phyloP scores from a whole-genome alignment of 2,888 invertebrate genomes.

The Laothoe populi region DNA sequence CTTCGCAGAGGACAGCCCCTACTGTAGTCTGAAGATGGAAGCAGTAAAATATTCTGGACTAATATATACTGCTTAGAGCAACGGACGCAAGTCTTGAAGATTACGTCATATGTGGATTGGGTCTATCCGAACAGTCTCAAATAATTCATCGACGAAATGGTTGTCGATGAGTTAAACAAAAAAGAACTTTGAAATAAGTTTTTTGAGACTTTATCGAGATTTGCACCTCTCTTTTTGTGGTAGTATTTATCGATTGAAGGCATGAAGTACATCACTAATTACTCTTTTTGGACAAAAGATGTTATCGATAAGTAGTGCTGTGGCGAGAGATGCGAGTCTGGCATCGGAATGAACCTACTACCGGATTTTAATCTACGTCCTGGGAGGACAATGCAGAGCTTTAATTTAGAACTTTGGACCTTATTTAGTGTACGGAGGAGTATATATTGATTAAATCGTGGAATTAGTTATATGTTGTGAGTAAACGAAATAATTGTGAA shows the following conservation, averaged over 20 bases:
- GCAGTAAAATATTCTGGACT: background rate
- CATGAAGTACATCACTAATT: background rate
- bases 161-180: background rate
- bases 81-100: background rate
- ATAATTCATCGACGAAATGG: background rate
- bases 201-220: background rate
- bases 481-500: background rate
- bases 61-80: background rate
- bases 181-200: background rate
- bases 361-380: background rate
- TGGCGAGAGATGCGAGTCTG: background rate
- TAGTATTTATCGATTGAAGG: background rate
- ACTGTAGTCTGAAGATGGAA: conserved; percentile 56
- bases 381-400: conserved; percentile 13
- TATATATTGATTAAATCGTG: conserved; percentile 6
- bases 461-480: background rate
- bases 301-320: conserved; percentile 13
- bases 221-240: background rate
- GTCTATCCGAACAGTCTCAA: background rate
- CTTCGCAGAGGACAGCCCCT: conserved; percentile 57
- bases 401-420: conserved; percentile 8
- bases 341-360: background rate
- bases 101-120: background rate
- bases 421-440: conserved; percentile 11
- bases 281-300: conserved; percentile 9